phyloP scores from a whole-genome alignment of 2,797 vertebrate species.

The Poeciliopsis gracilis region DNA sequence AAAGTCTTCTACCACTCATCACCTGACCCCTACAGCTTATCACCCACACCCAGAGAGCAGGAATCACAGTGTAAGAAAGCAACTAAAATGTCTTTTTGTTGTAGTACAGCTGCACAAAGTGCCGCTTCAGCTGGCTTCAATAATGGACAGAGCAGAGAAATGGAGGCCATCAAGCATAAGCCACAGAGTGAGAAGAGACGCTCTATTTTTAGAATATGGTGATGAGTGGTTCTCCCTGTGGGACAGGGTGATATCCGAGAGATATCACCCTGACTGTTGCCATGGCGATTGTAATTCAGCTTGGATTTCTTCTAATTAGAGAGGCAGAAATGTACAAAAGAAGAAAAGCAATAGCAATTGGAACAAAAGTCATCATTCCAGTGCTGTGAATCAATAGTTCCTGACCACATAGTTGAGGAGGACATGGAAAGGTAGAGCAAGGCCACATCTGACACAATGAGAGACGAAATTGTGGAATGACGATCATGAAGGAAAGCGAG shows the following conservation, averaged over 20 bases:
- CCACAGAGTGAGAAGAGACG: conserved; percentile 31
- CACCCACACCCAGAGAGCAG: not conserved
- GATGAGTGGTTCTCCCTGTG: conserved; percentile 70
- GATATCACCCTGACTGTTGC: conserved; percentile 78
- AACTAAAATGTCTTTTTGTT: not conserved
- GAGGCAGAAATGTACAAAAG: conserved; percentile 40
- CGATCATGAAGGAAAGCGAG: not conserved
- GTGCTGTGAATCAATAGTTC: conserved; percentile 36
- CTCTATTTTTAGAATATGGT: conserved; percentile 77
- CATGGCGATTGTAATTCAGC: conserved; percentile 78
- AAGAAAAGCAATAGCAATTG: conserved; percentile 25
- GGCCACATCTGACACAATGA: not conserved
- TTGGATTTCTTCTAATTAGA: conserved; percentile 74
- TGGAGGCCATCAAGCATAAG: conserved; percentile 33
- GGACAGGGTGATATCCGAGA: conserved; percentile 77
- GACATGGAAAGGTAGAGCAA: conserved; percentile 9
- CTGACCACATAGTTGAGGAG: not conserved
- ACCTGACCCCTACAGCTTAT: not conserved
- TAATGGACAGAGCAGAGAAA: conserved; percentile 25
- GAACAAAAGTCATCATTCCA: conserved; percentile 35
- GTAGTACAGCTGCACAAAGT: not conserved
- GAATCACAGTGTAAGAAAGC: not conserved
- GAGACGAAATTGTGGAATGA: not conserved
- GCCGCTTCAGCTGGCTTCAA: not conserved
- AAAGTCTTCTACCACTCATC: not conserved